Conservation (phyloP, 2,113 vertebrate genomes). For the Plestiodon gilberti region DNA sequence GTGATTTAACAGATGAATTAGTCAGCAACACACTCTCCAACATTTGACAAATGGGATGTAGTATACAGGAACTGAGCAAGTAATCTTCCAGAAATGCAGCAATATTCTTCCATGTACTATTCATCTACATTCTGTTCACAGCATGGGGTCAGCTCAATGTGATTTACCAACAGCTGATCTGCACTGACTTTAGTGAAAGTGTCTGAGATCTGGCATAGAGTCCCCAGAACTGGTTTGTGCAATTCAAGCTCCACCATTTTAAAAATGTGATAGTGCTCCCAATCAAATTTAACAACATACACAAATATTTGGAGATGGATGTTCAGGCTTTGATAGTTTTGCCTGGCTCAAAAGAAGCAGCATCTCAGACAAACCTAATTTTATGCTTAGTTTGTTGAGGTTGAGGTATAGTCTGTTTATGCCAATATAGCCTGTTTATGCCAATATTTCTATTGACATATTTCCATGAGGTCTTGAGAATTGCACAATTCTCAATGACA, state of each 20-base stretch:
- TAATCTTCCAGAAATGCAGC: background rate
- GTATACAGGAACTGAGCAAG: background rate
- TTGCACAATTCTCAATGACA: too few species aligned
- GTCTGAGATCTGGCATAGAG: background rate
- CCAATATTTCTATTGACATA: background rate
- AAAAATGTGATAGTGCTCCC: background rate
- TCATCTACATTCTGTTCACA: background rate
- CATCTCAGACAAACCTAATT: background rate
- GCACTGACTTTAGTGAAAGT: background rate
- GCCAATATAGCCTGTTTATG: background rate
- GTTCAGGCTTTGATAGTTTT: too few species aligned
- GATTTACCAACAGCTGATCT: background rate
- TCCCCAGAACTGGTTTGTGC: background rate
- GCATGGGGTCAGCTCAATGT: background rate
- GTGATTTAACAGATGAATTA: background rate
- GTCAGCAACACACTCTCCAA: background rate
- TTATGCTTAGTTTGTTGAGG: background rate
- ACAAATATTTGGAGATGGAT: background rate
- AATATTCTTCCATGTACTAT: background rate
- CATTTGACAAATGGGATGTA: background rate
- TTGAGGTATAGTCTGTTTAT: background rate
- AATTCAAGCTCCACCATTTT: background rate
- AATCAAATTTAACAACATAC: background rate
- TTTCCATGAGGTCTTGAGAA: too few species aligned
- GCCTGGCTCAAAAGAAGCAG: background rate